Percentiles rank a stretch among this genome's conserved stretches.
Evolutionary conservation across 1,140 invertebrate species (phyloP).

Genomic region (Parapsyche elsis): DNA sequence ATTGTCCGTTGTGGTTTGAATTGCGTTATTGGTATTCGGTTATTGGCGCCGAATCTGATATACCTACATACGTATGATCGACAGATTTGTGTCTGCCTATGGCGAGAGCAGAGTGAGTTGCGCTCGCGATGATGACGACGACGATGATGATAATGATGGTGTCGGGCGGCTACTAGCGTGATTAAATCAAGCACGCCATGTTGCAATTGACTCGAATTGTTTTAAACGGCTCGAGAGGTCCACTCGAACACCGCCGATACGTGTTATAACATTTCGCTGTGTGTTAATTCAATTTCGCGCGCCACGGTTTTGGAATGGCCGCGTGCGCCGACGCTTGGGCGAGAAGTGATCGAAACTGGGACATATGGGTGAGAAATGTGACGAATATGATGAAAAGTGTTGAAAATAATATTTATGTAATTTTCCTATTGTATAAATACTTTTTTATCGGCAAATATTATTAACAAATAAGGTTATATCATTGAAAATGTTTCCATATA

Average conservation of each 20-base stretch:
- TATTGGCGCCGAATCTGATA: too few relatives aligned
- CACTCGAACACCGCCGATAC: conserved; percentile 12
- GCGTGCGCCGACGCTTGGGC: too few relatives aligned
- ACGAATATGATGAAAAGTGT: too few relatives aligned
- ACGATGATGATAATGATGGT: conserved; percentile 31
- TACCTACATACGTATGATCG: too few relatives aligned
- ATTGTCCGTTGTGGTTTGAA: not conserved
- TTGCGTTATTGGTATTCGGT: not conserved
- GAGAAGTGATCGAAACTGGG: too few relatives aligned
- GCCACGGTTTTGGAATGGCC: too few relatives aligned
- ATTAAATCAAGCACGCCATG: conserved; percentile 54
- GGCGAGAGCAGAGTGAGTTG: not conserved
- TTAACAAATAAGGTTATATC: too few relatives aligned
- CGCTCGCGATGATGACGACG: not conserved
- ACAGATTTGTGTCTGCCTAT: not conserved
- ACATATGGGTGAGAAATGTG: too few relatives aligned
- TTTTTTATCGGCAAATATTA: too few relatives aligned
- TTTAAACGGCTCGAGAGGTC: conserved; percentile 49
- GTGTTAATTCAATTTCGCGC: conserved; percentile 4
- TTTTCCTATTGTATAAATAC: too few relatives aligned
- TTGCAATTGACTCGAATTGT: conserved; percentile 55
- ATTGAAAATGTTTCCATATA: too few relatives aligned
- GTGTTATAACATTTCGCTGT: not conserved
- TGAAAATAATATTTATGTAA: too few relatives aligned
- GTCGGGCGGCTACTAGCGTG: conserved; percentile 21